Percentiles rank a stretch among this genome's conserved stretches.
Evolutionary conservation across 2,113 vertebrate genomes (phyloP).

Genomic region (Eonycteris spelaea): DNA sequence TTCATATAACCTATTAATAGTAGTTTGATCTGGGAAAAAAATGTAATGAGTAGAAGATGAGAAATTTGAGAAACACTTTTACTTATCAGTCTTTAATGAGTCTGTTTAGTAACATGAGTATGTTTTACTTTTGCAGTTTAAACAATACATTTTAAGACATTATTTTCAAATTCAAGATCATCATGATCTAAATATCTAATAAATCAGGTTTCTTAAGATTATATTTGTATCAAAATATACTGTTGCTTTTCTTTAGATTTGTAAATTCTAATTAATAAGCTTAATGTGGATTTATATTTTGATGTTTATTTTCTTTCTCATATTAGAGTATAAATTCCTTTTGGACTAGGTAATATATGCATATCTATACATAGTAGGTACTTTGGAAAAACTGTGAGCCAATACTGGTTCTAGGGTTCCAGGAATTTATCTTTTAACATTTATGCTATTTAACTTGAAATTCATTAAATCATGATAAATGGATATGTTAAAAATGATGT

Average conservation of each 20-base stretch:
- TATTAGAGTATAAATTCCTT: not conserved
- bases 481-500: not conserved
- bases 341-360: not conserved
- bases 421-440: not conserved
- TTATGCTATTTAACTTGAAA: not conserved
- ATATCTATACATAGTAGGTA: not conserved
- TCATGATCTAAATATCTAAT: not conserved
- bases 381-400: not conserved
- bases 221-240: not conserved
- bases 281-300: not conserved
- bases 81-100: not conserved
- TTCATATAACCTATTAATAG: not conserved
- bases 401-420: not conserved
- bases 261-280: not conserved
- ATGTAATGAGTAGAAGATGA: not conserved
- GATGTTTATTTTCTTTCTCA: not conserved
- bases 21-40: not conserved
- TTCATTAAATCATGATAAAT: not conserved
- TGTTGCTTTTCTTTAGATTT: not conserved
- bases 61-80: not conserved
- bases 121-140: not conserved
- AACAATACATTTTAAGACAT: not conserved
- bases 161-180: not conserved
- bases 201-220: not conserved
- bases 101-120: not conserved